Percentiles rank a stretch among this genome's conserved stretches.
Evolutionary conservation across 2,797 vertebrate genomes (phyloP).

Genomic region (Sebastiscus tertius): DNA sequence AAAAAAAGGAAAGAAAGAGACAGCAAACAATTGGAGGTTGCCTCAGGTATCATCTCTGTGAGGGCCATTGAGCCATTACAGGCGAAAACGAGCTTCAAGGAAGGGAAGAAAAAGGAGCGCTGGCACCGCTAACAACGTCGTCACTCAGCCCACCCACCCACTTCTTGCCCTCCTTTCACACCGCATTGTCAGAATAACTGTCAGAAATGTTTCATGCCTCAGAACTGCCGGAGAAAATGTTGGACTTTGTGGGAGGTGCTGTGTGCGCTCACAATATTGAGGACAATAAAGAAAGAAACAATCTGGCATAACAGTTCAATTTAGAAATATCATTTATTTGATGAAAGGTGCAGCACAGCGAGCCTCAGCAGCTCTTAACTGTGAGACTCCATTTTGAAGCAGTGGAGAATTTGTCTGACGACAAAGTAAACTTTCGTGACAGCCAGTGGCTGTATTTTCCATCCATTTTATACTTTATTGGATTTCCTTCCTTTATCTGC

Average conservation of each 20-base stretch:
- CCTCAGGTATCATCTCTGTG: conserved; percentile 60
- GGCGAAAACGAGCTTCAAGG: conserved; percentile 55
- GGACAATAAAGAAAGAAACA: conserved; percentile 57
- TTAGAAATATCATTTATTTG: conserved; percentile 60
- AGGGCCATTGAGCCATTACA: conserved; percentile 71
- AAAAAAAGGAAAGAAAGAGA: background rate
- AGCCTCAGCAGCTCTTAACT: conserved; percentile 25
- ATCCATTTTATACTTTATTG: conserved; percentile 65
- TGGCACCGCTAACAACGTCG: conserved; percentile 63
- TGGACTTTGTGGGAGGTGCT: conserved; percentile 61
- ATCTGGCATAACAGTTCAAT: conserved; percentile 58
- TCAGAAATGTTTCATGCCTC: conserved; percentile 65
- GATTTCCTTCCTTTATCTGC: conserved; percentile 66
- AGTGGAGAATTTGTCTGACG: conserved; percentile 35
- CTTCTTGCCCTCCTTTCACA: conserved; percentile 51
- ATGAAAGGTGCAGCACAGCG: conserved; percentile 44
- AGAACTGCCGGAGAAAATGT: conserved; percentile 61
- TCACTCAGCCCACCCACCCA: conserved; percentile 61
- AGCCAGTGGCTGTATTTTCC: conserved; percentile 58
- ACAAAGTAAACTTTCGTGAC: conserved; percentile 61
- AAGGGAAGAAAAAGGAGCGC: conserved; percentile 23
- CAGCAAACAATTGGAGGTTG: conserved; percentile 52
- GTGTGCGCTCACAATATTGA: conserved; percentile 39
- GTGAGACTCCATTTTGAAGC: conserved; percentile 42
- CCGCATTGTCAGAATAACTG: conserved; percentile 72